A percentile compares a stretch with the other conserved stretches of the same genome.
Evolutionary conservation across 2,797 vertebrate species (phyloP).

Genomic region (Cynodonichthys magdalenae): DNA sequence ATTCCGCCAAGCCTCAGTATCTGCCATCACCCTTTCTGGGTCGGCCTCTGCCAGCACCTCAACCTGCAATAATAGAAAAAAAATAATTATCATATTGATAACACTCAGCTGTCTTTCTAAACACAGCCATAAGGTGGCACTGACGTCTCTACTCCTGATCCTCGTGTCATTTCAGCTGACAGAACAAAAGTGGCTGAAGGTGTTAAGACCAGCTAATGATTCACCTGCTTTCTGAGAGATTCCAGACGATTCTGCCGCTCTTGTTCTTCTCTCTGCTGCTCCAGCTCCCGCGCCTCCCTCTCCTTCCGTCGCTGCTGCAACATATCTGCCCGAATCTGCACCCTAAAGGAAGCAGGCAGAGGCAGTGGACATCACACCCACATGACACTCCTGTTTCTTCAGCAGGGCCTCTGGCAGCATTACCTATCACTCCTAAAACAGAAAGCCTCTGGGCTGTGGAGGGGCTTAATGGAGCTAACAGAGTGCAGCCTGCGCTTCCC

Average conservation of each 20-base stretch:
- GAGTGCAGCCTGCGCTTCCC: constrained; percentile 35
- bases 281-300: constrained; percentile 72
- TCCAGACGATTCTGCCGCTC: constrained; percentile 80
- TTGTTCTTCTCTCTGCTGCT: constrained; percentile 73
- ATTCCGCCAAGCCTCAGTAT: constrained; percentile 86
- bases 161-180: constrained; percentile 33
- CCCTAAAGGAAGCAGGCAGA: constrained; percentile 73
- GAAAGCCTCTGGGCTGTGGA: constrained; percentile 44
- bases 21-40: constrained; percentile 87
- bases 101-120: constrained; percentile 20
- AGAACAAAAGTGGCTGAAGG: constrained; percentile 31
- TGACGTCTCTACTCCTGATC: constrained; percentile 36
- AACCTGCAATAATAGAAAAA: constrained; percentile 77
- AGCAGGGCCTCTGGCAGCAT: constrained; percentile 29
- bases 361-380: constrained; percentile 38
- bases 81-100: background rate
- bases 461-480: constrained; percentile 53
- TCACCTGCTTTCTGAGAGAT: constrained; percentile 88
- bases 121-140: constrained; percentile 70
- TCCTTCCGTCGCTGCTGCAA: constrained; percentile 75
- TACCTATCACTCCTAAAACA: constrained; percentile 55
- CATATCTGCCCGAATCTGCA: constrained; percentile 82
- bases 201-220: constrained; percentile 46
- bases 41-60: constrained; percentile 83
- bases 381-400: constrained; percentile 32